These are phyloP conservation scores for Polylopha cassiicola DNA, from an alignment of 2,888 invertebrate genomes.

Conservation along the genomic window DNA sequence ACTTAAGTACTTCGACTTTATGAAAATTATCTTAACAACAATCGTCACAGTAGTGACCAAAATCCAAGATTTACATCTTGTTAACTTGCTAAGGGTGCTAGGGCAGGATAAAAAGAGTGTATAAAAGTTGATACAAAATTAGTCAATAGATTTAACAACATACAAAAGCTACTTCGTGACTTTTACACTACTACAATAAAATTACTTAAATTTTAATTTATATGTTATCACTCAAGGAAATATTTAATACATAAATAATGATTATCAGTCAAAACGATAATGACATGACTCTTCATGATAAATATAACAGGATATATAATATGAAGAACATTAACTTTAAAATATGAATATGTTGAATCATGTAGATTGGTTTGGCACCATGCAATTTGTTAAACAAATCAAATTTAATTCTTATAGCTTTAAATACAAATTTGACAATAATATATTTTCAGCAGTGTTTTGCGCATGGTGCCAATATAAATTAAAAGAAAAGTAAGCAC, in stretches of 20 bases:
- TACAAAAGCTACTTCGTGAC: constrained; percentile 73
- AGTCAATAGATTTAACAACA: constrained; percentile 72
- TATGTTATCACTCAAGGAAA: constrained; percentile 65
- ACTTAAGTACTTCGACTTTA: background rate
- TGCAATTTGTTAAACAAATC: too few relatives aligned
- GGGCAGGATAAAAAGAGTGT: constrained; percentile 76
- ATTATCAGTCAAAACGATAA: constrained; percentile 53
- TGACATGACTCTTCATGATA: constrained; percentile 26
- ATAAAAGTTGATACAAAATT: constrained; percentile 75
- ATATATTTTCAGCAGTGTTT: too few relatives aligned
- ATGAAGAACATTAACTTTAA: constrained; percentile 35
- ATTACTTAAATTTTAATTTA: constrained; percentile 60
- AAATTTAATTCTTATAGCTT: too few relatives aligned
- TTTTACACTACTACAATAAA: constrained; percentile 58
- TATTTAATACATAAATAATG: constrained; percentile 52
- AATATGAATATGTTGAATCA: constrained; percentile 9
- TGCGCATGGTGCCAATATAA: too few relatives aligned
- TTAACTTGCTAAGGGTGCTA: constrained; percentile 65
- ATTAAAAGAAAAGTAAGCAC: constrained; percentile 45
- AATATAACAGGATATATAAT: constrained; percentile 28
- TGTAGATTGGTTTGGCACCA: too few relatives aligned
- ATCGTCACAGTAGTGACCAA: constrained; percentile 16
- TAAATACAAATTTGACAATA: too few relatives aligned
- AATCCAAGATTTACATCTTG: constrained; percentile 18
- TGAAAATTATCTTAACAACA: constrained; percentile 9